Evolutionary conservation across 2,113 vertebrate species (phyloP), one percentile per base, ranked within the genome.

Genomic region (Lycocorax pyrrhopterus): DNA sequence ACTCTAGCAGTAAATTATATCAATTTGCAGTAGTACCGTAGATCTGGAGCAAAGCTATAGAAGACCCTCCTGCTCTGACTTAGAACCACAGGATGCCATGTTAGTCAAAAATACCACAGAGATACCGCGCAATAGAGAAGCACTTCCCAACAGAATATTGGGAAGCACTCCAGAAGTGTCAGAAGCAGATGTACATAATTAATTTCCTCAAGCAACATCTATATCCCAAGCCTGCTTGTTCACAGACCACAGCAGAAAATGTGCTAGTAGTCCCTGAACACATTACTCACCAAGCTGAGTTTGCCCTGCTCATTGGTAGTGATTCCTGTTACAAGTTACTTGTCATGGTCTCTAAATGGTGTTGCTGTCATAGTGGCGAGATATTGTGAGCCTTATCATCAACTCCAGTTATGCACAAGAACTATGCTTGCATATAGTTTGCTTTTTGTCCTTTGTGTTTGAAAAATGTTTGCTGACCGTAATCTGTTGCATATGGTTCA

Each of bases 311-410:
- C 20, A 23, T 1, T 46, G 17, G 29, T 19, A 63, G 32, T 12
- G 23, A 74, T 47, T 84, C 91, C 76, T 81, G 37, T 10, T 49
- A 53, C 27, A 77, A 52, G 77, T 59, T 62, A 63, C 74, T 77
- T 87, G 23, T 44, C 46, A 16, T 1, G 7, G 33, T 73, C 76
- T 77, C 87, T 67, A 43, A 86, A 83, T 11, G 35, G 55, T 69
- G 51, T 59, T 0, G 0, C 30, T 73, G 13, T 55, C 59, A 77
- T 3, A 29, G 30, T 8, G 11, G 10, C 2, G 4, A n/a, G 59
- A 29, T 46, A 74, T 3, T 62, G 29, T 33, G 22, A 82, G 78
- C 63, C 39, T 89, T 69, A 60, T 56, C 39, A 29, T n/a, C 19
- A 84, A 14, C 20, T 76, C 35, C 52, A 43, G 33, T 64, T 87